A percentile compares a stretch with the other conserved stretches of the same genome.
These are phyloP conservation scores for Deilephila porcellus DNA, from an alignment of 2,888 invertebrate species.

Conservation along the genomic window DNA sequence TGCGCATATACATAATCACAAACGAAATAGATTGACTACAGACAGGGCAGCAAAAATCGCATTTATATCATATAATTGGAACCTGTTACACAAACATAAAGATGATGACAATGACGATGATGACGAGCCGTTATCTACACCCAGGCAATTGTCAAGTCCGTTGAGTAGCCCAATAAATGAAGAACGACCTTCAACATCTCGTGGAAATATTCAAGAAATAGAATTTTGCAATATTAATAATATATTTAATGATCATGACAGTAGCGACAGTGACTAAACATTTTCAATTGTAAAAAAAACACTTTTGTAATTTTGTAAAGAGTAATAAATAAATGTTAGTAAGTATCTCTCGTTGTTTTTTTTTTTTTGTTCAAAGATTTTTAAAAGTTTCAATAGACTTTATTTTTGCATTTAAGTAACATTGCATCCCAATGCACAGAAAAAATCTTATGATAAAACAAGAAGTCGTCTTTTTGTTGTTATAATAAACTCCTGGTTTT, in stretches of 20 bases:
- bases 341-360: slow-evolving; percentile 26
- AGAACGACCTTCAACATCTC: slow-evolving; percentile 31
- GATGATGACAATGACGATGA: slow-evolving; percentile 25
- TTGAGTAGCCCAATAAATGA: slow-evolving; percentile 16
- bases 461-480: slow-evolving; percentile 30
- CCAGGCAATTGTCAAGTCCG: slow-evolving; percentile 3
- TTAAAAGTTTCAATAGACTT: slow-evolving; percentile 25
- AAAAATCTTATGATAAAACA: slow-evolving; percentile 31
- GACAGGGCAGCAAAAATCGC: slow-evolving; percentile 39
- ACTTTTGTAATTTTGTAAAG: slow-evolving; percentile 23
- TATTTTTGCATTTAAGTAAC: slow-evolving; percentile 23
- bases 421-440: slow-evolving; percentile 14
- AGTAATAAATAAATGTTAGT: slow-evolving; percentile 27
- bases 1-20: slow-evolving; percentile 37
- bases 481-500: slow-evolving; percentile 28
- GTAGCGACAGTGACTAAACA: slow-evolving; percentile 24
- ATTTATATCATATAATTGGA: slow-evolving; percentile 36
- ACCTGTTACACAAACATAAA: slow-evolving; percentile 35
- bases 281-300: background rate
- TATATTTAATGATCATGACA: slow-evolving; percentile 31
- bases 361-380: slow-evolving; percentile 9
- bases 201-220: slow-evolving; percentile 30
- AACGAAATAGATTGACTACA: slow-evolving; percentile 41
- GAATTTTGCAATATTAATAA: slow-evolving; percentile 31
- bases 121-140: slow-evolving; percentile 32